Evolutionary conservation across 2,797 vertebrate species (phyloP), one percentile per base, ranked within the genome.

Genomic region (Ibycter americanus): DNA sequence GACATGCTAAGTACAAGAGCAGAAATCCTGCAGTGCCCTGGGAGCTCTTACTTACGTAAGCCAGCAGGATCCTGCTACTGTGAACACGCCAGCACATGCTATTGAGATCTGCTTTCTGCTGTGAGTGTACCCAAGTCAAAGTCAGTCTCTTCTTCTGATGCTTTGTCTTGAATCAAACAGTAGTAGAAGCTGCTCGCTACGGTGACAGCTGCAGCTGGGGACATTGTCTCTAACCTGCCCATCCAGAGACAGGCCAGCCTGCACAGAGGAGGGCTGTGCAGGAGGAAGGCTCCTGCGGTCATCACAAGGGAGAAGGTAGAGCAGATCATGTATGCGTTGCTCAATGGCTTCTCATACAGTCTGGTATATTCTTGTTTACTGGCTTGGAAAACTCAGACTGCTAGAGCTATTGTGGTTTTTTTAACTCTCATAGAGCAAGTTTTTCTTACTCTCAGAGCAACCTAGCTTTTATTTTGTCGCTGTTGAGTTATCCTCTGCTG

Each of bases 191-290:
- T 59, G 10, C 18, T 14, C 8, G 26, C 5, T 32, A 18, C 8
- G 21, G 29, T 14, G n/a, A 23, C 72, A 67, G 47, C 27, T 46
- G 32, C 42, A 38, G 51, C 31, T 76, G 63, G 23, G 36, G 23
- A n/a, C 5, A 1, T 42, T 31, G 44, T 38, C 66, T 42, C 9
- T 49, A 38, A 49, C 29, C 36, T 92, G 44, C 25, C 27, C 25
- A 23, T 49, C 34, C 38, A 19, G 0, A 1, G 58, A 38, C 63
- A 23, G 46, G 4, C 27, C 31, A 62, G 15, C 0, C 0, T 38
- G 27, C 26, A 44, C 40, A 54, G 47, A 70, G 55, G 34, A 40
- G 25, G 66, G 8, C 17, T 34, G 21, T 29, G 29, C 32, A n/a
- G 65, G 56, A 71, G 56, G 17, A 56, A 32, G 20, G 20, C 15